Base-by-base conservation (phyloP, 2,797 vertebrate genomes). In the Oceanodroma leucorhoa region DNA sequence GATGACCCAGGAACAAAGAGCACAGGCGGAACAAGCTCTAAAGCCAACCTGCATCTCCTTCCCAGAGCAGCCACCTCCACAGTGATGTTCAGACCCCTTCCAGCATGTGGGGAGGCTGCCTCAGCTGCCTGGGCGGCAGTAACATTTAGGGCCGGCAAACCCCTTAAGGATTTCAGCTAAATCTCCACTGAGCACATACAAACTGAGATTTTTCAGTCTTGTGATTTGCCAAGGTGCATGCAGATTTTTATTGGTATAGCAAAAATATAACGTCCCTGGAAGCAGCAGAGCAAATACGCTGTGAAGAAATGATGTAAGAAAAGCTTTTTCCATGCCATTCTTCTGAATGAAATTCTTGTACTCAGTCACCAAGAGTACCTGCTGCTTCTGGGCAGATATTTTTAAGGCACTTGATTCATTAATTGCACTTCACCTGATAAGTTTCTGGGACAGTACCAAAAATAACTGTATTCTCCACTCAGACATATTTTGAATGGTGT, bases 381-480 rank as follows among this genome's bases (percentile, higher is more conserved):
- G 95, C 91, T 97, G 95, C 94, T 95, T 96, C 90, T 96, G 94
- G 90, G 95, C 94, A 95, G 87, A 93, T 89, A 96, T 87, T 94
- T 95, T 93, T 83, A 96, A 90, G 83, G 89, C 91, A 92, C 94
- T 97, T 96, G 95, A 97, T 97, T 97, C 93, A 97, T 96, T 97
- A 96, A 89, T 87, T 94, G 82, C 89, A 96, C 69, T 96, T 97
- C 95, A 97, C 95, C 95, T 97, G 96, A 95, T 96, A 97, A 96
- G 91, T 89, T 95, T 94, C 96, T 92, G 90, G 92, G 92, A 87
- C 67, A 72, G 79, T 88, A 95, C 91, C 91, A 96, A 94, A 94
- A 95, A 96, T 96, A 95, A 95, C 94, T 83, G 73, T 80, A 87
- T 93, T 87, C 66, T 73, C 60, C 57, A 66, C 95, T 95, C 70